Base-by-base conservation (phyloP, 35 echinoderm and acorn worm genomes). In the Eucidaris tribuloides region DNA sequence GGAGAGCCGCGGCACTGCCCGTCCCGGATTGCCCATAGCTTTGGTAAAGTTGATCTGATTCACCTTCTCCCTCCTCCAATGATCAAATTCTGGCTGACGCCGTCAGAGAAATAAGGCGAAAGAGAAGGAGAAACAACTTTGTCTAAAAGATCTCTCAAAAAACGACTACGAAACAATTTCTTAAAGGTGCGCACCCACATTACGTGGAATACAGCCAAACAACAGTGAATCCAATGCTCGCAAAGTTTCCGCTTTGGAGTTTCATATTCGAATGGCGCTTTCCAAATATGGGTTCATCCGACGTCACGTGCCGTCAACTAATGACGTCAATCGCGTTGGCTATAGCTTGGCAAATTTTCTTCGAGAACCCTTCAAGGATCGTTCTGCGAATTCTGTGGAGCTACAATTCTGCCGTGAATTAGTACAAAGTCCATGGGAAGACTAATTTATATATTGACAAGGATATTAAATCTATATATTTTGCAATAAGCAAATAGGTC, bases 261-360 rank as follows among this genome's bases (percentile, higher is more conserved):
- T 74, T 74, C 68, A 74, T 40, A 42, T 25, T 74, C 44, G 35
- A 42, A 74, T 42, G 38, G 68, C 28, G 3, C 35, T 40, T 74
- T 74, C 44, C 68, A 33, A 74, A 35, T 42, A 42, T 42, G 38
- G 68, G 68, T 33, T 74, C 68, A 74, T 44, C 68, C 68, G 68
- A 74, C 68, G 68, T 74, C 68, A 74, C 68, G n/a, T 22, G 68
- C 68, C 68, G 68, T 74, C n/a, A 74, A 74, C 68, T 74, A 74
- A 74, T 74, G 68, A 74, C 68, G 68, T 74, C 68, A 74, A 74
- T 74, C 68, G 68, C n/a, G n/a, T n/a, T n/a, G 68, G 38, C 44
- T 33, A 33, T 74, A 74, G 68, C 68, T 40, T 74, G 68, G 37
- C 68, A 74, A 40, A 74, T 74, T 74, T 74, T 74, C 68, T 44